These are phyloP conservation scores for Dryobota labecula DNA, from an alignment of 2,888 invertebrate genomes.

Conservation along the genomic window DNA sequence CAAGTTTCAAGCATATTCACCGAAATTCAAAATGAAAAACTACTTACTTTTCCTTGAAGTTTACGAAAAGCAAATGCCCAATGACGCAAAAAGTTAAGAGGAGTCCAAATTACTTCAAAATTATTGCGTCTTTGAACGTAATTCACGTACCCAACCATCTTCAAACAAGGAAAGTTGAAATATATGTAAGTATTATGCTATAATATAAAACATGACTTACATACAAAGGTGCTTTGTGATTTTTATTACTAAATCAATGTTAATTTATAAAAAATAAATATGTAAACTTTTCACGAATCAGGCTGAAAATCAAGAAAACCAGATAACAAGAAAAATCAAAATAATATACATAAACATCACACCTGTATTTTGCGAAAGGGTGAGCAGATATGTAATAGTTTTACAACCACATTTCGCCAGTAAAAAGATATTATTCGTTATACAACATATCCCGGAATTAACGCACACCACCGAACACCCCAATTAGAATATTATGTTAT, in stretches of 20 bases:
- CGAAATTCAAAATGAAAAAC: neutral
- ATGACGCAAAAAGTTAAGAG: neutral
- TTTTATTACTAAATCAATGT: too few relatives aligned
- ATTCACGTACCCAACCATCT: neutral
- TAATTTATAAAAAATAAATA: too few relatives aligned
- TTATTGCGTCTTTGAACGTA: neutral
- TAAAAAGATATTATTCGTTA: too few relatives aligned
- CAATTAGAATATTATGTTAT: too few relatives aligned
- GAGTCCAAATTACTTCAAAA: neutral
- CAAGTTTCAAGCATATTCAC: neutral
- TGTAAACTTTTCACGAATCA: neutral
- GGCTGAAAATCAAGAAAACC: neutral
- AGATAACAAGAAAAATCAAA: neutral
- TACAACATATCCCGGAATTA: too few relatives aligned
- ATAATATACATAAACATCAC: neutral
- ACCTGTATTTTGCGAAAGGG: neutral
- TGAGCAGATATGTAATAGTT: neutral
- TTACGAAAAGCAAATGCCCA: slow-evolving; percentile 3
- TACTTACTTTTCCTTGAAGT: neutral
- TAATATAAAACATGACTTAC: neutral
- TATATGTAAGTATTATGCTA: neutral
- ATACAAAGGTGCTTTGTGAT: neutral
- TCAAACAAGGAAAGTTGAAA: neutral
- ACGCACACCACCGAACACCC: too few relatives aligned
- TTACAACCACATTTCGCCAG: neutral